Conservation (phyloP, 1,140 invertebrate species). For the Bombyx mandarina region DNA sequence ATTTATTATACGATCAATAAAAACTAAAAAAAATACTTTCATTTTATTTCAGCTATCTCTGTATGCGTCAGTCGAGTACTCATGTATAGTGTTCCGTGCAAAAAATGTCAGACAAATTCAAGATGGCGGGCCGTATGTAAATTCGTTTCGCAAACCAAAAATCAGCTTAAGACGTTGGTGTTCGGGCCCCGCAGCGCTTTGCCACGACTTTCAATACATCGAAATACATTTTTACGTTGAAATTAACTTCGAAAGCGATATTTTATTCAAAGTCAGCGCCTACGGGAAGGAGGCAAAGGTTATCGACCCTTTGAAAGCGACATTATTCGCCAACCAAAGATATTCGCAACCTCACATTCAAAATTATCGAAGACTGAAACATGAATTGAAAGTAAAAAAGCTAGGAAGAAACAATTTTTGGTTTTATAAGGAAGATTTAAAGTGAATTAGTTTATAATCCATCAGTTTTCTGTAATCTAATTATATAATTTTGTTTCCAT, state of each 20-base stretch:
- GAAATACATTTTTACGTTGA: slow-evolving; percentile 6
- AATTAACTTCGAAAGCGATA: background rate
- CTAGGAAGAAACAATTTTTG: background rate
- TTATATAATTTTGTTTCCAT: too few species aligned
- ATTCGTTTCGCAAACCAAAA: background rate
- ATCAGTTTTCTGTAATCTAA: too few species aligned
- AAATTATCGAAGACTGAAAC: background rate
- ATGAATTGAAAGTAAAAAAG: background rate
- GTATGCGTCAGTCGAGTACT: slow-evolving; percentile 2
- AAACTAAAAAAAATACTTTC: too few species aligned
- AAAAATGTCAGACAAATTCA: background rate
- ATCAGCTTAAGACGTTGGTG: background rate
- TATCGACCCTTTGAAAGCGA: background rate
- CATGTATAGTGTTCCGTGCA: slow-evolving; percentile 2
- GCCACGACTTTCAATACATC: background rate
- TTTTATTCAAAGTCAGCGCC: slow-evolving; percentile 1
- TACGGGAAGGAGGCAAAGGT: slow-evolving; percentile 5
- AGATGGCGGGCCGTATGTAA: background rate
- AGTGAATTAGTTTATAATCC: background rate
- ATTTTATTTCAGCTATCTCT: slow-evolving; percentile 6
- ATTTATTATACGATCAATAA: too few species aligned
- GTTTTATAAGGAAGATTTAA: slow-evolving; percentile 1
- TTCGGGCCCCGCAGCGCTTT: background rate
- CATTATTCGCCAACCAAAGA: background rate
- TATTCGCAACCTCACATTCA: background rate